Base-by-base conservation (phyloP, 2,113 vertebrate genomes). In the Tragulus kanchil region DNA sequence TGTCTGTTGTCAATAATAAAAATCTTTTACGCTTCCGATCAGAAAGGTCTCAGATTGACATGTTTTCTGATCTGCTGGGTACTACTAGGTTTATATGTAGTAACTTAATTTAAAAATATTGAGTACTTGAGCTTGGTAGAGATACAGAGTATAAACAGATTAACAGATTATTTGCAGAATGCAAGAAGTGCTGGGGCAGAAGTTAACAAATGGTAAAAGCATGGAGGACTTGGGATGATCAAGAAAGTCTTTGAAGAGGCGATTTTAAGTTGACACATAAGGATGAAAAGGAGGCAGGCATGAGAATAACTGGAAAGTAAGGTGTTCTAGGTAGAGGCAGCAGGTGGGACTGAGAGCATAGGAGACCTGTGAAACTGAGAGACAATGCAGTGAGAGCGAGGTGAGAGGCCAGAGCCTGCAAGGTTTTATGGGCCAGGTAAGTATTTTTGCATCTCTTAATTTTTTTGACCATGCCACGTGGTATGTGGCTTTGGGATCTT, bases 1-100 rank as follows among this genome's bases (percentile, higher is more conserved):
- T 93, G 89, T 94, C 73, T 96, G 9, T 84, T 89, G 75, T 94
- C 64, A 91, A 36, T 90, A 86, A 64, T 85, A 71, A 81, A 75
- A 90, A 31, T 96, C 7, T 61, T 96, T 71, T 90, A 67, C 17
- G 42, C 42, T 64, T 83, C 28, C 96, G 26, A 85, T 14, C 17
- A 89, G 26, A 28, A 96, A 2, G 9, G 1, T 85, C 36, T 48
- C 31, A 90, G 28, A 19, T 75, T 67, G 93, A 67, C 36, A 85
- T 64, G 84, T 58, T 92, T 96, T 95, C n/a, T 89, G 69, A 75
- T 58, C 36, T 8, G 26, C 31, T 85, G 28, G 31, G 2, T 25
- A 48, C 62, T 28, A 59, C 71, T 86, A 82, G 65, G 4, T 69
- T 83, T 28, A n/a, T 86, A n/a, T 13, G 31, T 23, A 54, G 42